Base-by-base conservation (phyloP, 1,140 invertebrate genomes). In the Zophobas morio region DNA sequence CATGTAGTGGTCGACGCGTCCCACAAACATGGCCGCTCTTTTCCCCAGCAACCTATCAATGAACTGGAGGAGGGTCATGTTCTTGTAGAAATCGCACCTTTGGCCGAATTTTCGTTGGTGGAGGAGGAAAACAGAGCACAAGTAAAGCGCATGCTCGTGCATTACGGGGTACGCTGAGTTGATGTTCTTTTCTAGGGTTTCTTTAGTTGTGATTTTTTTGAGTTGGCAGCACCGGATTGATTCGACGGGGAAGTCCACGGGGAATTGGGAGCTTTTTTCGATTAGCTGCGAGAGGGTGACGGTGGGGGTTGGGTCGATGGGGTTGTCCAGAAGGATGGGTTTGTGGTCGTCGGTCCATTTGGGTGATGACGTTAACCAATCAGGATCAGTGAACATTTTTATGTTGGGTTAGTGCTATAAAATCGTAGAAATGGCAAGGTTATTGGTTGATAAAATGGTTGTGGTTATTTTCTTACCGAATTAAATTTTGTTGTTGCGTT, bases 121-220 rank as follows among this genome's bases (percentile, higher is more conserved):
- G 1, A 54, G n/a, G 4, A 78, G 60, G 73, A 78, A 78, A 0
- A 70, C 37, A 1, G 86, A 84, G 40, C 85, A 83, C 6, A 88
- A 74, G 0, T 84, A 83, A 1, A 88, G 75, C 76, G 84, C 86
- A 2, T 85, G 83, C 76, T 88, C 87, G 78, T 88, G 88, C 49
- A 88, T 82, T 33, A 88, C 46, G 0, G 88, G 88, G 71, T 88
- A 88, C 0, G 82, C 83, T 0, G 87, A 88, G 75, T 88, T 87
- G 4, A 87, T 86, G 54, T 88, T 87, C 33, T 84, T 76, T 83
- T 87, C 78, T 34, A 84, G 71, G 33, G 83, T 81, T 53, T 83
- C 70, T 57, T 72, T 76, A 40, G 86, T 74, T 32, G 84, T 84
- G 20, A 81, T 77, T n/a, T 84, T 80, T 32, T 72, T 81, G 2